Evolutionary conservation across 2,113 vertebrate genomes (phyloP).

Genomic region (Puntigrus tetrazona): DNA sequence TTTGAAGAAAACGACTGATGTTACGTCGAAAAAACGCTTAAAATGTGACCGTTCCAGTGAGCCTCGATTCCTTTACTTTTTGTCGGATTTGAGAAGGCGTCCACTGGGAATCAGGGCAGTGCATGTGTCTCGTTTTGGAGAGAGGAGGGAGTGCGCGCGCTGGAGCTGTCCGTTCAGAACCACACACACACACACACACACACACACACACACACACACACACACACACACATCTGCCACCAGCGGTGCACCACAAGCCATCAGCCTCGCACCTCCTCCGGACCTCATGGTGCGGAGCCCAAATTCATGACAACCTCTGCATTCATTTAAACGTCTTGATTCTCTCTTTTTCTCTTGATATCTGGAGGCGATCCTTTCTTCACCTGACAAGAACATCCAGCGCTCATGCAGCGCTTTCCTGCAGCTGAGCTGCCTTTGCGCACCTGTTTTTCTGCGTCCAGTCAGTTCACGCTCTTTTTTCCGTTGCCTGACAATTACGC

Average conservation of each 20-base stretch:
- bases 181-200: constrained; percentile 49
- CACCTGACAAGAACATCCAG: background rate
- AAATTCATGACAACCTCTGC: background rate
- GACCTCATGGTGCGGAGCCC: background rate
- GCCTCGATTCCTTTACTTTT: constrained; percentile 28
- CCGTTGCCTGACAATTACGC: constrained; percentile 9
- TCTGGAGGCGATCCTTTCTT: background rate
- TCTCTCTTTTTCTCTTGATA: background rate
- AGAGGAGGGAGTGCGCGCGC: constrained; percentile 43
- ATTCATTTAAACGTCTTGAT: background rate
- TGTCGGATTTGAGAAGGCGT: constrained; percentile 33
- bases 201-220: constrained; percentile 52
- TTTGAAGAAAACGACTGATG: constrained; percentile 15
- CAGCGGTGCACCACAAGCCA: constrained; percentile 10
- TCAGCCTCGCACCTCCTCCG: background rate
- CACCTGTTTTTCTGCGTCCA: background rate
- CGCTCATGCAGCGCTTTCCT: background rate
- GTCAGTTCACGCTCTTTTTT: background rate
- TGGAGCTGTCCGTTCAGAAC: constrained; percentile 78
- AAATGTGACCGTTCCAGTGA: constrained; percentile 39
- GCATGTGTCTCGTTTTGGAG: constrained; percentile 40
- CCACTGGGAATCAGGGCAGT: constrained; percentile 25
- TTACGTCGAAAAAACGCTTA: background rate
- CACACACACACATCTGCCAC: constrained; percentile 31
- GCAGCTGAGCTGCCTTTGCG: background rate